A percentile compares a stretch with the other conserved stretches of the same genome.
These are phyloP conservation scores for Paraescarpia echinospica DNA, from an alignment of 1,140 invertebrate genomes.

Conservation along the genomic window DNA sequence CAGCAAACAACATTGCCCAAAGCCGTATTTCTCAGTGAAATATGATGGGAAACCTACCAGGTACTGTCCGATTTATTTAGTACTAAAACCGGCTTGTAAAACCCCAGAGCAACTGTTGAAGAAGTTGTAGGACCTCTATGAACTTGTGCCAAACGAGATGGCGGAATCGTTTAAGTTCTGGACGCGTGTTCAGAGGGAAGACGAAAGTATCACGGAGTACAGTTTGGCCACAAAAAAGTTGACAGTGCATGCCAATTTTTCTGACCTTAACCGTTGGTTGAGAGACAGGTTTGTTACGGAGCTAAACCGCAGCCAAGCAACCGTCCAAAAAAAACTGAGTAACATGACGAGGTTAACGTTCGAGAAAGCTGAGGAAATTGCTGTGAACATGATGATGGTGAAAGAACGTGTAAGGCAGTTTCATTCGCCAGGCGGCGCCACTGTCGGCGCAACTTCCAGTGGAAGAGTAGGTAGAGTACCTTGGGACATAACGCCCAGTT, in stretches of 20 bases:
- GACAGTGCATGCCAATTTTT: too few relatives aligned
- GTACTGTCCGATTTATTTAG: background rate
- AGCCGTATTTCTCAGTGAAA: background rate
- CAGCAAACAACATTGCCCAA: background rate
- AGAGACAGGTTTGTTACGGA: too few relatives aligned
- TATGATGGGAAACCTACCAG: background rate
- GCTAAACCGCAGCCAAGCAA: too few relatives aligned
- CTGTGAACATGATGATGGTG: too few relatives aligned
- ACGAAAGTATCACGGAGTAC: background rate
- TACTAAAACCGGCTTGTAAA: background rate
- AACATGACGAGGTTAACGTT: too few relatives aligned
- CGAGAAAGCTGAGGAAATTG: too few relatives aligned
- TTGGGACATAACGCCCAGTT: too few relatives aligned
- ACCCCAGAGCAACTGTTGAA: background rate
- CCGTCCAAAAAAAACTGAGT: too few relatives aligned
- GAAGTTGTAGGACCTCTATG: background rate
- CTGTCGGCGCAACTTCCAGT: background rate
- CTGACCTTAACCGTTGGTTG: too few relatives aligned
- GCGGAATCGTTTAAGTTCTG: background rate
- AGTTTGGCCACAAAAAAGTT: background rate
- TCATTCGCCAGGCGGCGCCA: too few relatives aligned
- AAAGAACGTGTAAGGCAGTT: too few relatives aligned
- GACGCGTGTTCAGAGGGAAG: background rate
- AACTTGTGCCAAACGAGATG: background rate
- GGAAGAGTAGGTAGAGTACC: background rate